Base-by-base conservation (phyloP, 1,140 invertebrate species). In the Hypsibius dujardini region DNA sequence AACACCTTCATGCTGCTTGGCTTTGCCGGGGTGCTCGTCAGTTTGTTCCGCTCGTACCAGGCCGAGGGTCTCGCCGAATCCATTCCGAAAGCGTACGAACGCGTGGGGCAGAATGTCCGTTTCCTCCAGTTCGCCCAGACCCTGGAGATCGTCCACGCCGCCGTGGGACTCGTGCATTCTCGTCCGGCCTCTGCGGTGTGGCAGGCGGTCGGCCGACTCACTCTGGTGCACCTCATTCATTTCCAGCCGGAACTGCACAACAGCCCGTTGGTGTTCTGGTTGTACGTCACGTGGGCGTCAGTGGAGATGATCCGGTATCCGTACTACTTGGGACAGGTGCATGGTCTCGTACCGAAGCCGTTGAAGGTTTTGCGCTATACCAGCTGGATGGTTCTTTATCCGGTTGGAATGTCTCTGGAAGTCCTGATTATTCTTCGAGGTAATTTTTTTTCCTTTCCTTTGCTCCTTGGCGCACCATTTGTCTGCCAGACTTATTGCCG, bases 321-420 rank as follows among this genome's bases (percentile, higher is more conserved):
- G 62, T 67, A 67, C 42, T 67, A 67, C 45, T 67, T 67, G 62
- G 62, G 12, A 42, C 62, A 67, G 42, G 12, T 67, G 12, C 12
- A 67, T 42, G 62, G 62, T 15, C 3, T 15, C 42, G 42, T 67
- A 7, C 62, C 62, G 12, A 3, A 67, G 42, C 3, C 45, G 12
- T 42, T 67, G 62, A 67, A 67, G 42, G 62, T 67, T 12, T 42
- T 67, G 62, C 62, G 62, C 12, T 67, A 67, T 67, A 67, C 62
- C 62, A 67, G 12, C 42, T 67, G 62, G 62, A 67, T 67, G 12
- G 62, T 67, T 67, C 62, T 67, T 12, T 67, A 67, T 67, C 62
- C 62, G 3, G 42, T 42, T 12, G 62, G 62, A 45, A 67, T 67
- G 62, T 15, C 45, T 12, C 62, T 67, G 62, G 62, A 67, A 45